Percentiles rank a stretch among this genome's conserved stretches.
These are phyloP conservation scores for Chalcosyrphus nemorum DNA, from an alignment of 2,888 invertebrate species.

Conservation along the genomic window DNA sequence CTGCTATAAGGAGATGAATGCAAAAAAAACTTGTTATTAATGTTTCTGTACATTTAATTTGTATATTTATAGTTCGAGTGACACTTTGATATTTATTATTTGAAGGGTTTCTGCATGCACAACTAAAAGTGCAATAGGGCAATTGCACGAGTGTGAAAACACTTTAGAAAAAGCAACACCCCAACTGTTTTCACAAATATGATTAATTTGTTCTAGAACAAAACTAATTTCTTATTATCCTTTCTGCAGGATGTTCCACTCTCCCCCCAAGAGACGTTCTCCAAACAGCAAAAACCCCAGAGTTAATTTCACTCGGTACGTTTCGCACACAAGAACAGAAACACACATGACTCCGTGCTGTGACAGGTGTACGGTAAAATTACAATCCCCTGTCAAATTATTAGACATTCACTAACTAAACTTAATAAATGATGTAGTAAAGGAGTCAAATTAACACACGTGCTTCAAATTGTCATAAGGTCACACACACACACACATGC, in stretches of 20 bases:
- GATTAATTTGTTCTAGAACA: not conserved
- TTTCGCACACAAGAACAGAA: no score
- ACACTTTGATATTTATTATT: not conserved
- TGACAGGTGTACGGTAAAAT: not conserved
- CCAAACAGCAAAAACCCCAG: not conserved
- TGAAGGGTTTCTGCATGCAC: not conserved
- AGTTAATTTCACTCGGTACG: not conserved
- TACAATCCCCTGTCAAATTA: constrained; percentile 17
- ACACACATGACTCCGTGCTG: not conserved
- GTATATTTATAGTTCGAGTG: constrained; percentile 14
- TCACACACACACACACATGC: not conserved
- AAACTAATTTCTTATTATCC: constrained; percentile 2
- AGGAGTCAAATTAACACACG: constrained; percentile 22
- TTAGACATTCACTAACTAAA: constrained; percentile 1
- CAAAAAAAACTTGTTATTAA: constrained; percentile 10
- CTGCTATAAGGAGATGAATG: not conserved
- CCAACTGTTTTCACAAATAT: no score
- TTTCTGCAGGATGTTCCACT: no score
- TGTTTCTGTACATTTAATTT: not conserved
- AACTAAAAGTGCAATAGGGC: not conserved
- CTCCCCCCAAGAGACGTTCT: not conserved
- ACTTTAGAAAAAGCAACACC: no score
- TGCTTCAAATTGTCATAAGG: constrained; percentile 19
- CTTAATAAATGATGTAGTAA: constrained; percentile 26
- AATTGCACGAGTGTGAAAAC: no score